Evolutionary conservation across 2,113 vertebrate species (phyloP).

Genomic region (Pheucticus melanocephalus): DNA sequence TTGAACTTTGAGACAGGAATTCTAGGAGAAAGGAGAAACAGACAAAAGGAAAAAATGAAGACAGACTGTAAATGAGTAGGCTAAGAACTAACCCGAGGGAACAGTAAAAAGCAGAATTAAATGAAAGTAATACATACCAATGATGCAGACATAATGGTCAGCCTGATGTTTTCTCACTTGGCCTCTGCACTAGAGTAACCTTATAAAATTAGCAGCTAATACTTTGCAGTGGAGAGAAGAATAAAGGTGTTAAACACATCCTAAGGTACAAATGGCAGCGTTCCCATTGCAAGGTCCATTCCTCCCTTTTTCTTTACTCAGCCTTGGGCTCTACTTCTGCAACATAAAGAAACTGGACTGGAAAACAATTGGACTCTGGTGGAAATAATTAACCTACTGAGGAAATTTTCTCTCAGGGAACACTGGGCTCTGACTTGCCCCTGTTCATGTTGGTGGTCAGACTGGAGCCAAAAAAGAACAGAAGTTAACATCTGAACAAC

Average conservation of each 20-base stretch:
- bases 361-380: not conserved
- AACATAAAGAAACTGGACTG: not conserved
- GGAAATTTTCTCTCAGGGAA: not conserved
- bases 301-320: not conserved
- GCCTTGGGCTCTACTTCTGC: not conserved
- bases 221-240: not conserved
- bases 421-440: not conserved
- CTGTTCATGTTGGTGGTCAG: fast-evolving
- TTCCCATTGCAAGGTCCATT: not conserved
- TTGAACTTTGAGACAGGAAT: not conserved
- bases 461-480: not conserved
- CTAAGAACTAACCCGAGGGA: not conserved
- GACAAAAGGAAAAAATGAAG: not conserved
- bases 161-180: not conserved
- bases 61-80: not conserved
- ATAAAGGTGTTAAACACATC: not conserved
- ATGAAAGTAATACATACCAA: not conserved
- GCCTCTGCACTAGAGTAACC: not conserved
- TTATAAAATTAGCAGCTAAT: not conserved
- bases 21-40: not conserved
- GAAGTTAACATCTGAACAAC: not conserved
- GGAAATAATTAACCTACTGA: not conserved
- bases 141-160: not conserved
- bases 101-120: not conserved
- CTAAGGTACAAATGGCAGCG: not conserved